Conservation (phyloP, 1,140 invertebrate species). For the Apis laboriosa region DNA sequence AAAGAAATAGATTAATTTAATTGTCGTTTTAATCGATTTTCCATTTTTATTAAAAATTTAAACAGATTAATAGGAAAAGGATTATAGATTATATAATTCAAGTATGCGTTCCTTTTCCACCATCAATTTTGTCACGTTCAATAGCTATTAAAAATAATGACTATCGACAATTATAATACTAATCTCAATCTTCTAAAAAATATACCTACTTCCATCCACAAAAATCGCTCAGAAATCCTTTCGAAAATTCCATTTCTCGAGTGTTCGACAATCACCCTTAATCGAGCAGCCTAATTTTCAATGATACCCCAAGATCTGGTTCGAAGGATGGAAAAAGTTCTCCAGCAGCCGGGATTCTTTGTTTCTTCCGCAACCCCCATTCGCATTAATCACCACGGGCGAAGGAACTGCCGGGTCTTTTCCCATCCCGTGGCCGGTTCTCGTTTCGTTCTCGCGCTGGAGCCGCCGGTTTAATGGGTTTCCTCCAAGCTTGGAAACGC, state of each 20-base stretch:
- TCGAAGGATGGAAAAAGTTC: slow-evolving; percentile 6
- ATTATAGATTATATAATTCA: too few species aligned
- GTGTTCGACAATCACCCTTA: neutral
- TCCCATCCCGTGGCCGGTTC: neutral
- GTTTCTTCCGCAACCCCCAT: slow-evolving; percentile 52
- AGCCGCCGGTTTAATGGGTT: slow-evolving; percentile 64
- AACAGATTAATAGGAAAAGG: too few species aligned
- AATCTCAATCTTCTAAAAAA: too few species aligned
- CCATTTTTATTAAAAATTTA: too few species aligned
- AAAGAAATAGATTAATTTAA: too few species aligned
- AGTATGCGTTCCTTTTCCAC: too few species aligned
- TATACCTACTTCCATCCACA: too few species aligned
- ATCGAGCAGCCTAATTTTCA: slow-evolving; percentile 21
- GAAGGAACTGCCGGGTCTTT: slow-evolving; percentile 6
- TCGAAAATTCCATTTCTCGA: neutral
- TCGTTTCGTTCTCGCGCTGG: slow-evolving; percentile 61
- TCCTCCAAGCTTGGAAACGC: slow-evolving; percentile 56
- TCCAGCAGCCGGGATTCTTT: slow-evolving; percentile 53
- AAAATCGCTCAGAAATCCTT: neutral
- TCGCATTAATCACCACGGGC: slow-evolving; percentile 61
- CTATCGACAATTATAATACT: too few species aligned
- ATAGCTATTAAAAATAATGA: too few species aligned
- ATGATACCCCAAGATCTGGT: neutral
- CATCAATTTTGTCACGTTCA: too few species aligned
- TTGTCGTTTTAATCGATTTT: too few species aligned